Conservation (phyloP, 2,797 vertebrate genomes). For the Coregonus ussuriensis region DNA sequence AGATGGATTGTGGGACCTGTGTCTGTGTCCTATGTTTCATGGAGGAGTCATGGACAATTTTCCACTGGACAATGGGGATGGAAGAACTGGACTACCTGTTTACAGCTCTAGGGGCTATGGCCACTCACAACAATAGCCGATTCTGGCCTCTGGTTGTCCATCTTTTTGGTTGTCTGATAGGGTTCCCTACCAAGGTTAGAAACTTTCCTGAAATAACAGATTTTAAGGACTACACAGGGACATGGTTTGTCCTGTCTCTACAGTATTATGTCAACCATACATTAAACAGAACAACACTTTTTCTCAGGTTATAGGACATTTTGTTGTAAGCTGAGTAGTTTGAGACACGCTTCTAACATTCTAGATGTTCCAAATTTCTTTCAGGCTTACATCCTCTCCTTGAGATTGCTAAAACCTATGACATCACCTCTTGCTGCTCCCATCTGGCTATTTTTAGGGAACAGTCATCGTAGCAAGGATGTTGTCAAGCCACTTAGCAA, state of each 20-base stretch:
- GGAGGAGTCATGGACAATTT: not conserved
- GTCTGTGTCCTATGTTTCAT: not conserved
- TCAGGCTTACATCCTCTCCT: not conserved
- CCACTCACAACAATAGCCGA: too few relatives aligned
- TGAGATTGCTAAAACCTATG: conserved; percentile 19
- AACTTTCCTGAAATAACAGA: not conserved
- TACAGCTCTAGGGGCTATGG: too few relatives aligned
- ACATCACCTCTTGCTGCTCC: conserved; percentile 40
- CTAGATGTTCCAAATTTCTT: not conserved
- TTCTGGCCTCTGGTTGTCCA: not conserved
- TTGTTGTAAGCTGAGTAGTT: not conserved
- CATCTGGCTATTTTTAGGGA: conserved; percentile 46
- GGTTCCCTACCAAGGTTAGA: not conserved
- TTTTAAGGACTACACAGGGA: not conserved
- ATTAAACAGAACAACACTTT: not conserved
- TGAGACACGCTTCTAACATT: not conserved
- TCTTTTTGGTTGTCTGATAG: not conserved
- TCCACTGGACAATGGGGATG: not conserved
- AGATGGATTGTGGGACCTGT: not conserved
- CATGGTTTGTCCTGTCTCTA: not conserved
- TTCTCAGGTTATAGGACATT: not conserved
- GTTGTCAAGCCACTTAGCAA: conserved; percentile 35
- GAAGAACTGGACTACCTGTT: not conserved
- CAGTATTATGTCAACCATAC: not conserved
- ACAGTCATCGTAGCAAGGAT: conserved; percentile 19